Evolutionary conservation across 2,113 vertebrate species (phyloP), one percentile per base, ranked within the genome.

Genomic region (Ascaphus truei): DNA sequence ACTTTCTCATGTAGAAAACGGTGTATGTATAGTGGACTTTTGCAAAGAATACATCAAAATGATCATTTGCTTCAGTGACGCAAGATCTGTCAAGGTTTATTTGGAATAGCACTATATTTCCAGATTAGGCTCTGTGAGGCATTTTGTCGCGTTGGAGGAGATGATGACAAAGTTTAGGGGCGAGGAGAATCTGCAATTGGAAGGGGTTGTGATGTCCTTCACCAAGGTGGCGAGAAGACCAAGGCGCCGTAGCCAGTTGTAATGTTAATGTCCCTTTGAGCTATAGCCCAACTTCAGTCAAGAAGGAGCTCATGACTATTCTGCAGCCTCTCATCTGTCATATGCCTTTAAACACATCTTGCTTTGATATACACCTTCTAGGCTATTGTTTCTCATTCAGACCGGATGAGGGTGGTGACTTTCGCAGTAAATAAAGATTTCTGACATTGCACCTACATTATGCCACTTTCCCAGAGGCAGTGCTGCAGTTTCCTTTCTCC

Each of bases 281-380:
- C 36, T n/a, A 34, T 41, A 71, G 78, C 58, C 69, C 6, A 48
- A 62, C 29, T 10, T 33, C 34, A 68, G 79, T 60, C 68, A 2
- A 52, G 58, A 4, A 47, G 69, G 15, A 7, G 69, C 68, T 67
- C 55, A 73, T 5, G 1, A 33, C 68, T 79, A 50, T 51, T 80
- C 68, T 50, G 52, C 47, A 11, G 33, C 59, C 61, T 48, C n/a
- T 68, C 79, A 78, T 84, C 80, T 77, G 72, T 79, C 80, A 71
- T 29, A 51, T 45, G 56, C 71, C 23, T 22, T 52, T 52, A 8
- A 13, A 50, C 72, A 62, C 11, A 13, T 47, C 13, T 9, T 2
- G 39, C 83, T 87, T 88, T 85, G 83, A 84, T 82, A 82, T 77
- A 80, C 71, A 36, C 74, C 69, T 84, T 78, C 68, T 71, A 72